Conservation (phyloP, 1,140 invertebrate genomes). For the Homarus americanus region DNA sequence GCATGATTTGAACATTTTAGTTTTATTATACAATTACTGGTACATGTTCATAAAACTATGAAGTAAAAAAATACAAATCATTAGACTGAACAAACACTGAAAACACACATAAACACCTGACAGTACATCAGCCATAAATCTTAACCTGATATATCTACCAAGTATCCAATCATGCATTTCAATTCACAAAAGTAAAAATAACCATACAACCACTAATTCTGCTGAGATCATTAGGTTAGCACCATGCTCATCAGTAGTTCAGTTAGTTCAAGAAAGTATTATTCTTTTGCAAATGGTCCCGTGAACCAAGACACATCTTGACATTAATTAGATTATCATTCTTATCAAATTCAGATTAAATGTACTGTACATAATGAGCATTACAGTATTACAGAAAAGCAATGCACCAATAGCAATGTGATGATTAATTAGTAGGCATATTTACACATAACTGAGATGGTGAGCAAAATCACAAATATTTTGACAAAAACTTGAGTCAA, state of each 20-base stretch:
- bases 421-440: too few relatives aligned
- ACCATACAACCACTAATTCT: slow-evolving; percentile 1
- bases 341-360: too few relatives aligned
- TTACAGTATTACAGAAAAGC: background rate
- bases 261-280: slow-evolving; percentile 1
- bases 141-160: background rate
- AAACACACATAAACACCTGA: background rate
- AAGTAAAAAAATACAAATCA: background rate
- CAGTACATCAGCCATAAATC: background rate
- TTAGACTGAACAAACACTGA: background rate
- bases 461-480: too few relatives aligned
- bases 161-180: slow-evolving; percentile 17
- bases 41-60: background rate
- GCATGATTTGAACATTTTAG: slow-evolving; percentile 18
- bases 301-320: too few relatives aligned
- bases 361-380: background rate
- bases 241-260: slow-evolving; percentile 21
- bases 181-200: background rate
- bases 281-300: too few relatives aligned
- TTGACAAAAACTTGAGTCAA: too few relatives aligned
- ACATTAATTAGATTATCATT: too few relatives aligned
- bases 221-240: slow-evolving; percentile 48
- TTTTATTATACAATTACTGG: slow-evolving; percentile 29
- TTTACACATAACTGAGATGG: too few relatives aligned
- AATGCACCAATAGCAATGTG: background rate